Evolutionary conservation across 2,888 invertebrate species (phyloP).

Genomic region (Tanytarsus gracilentus): DNA sequence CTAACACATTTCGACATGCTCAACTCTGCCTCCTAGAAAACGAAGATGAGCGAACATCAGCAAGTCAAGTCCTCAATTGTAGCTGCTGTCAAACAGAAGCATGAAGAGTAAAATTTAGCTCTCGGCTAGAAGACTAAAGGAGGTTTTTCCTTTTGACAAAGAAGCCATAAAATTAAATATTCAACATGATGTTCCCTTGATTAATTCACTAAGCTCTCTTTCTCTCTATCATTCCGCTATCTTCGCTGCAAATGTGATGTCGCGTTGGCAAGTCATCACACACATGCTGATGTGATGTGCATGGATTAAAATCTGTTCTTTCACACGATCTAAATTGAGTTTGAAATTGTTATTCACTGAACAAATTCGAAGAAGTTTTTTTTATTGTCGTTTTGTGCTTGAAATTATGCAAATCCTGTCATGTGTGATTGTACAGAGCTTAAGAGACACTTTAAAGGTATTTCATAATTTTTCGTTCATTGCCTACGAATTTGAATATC

Average conservation of each 20-base stretch:
- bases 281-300: not conserved
- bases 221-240: not conserved
- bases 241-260: too few relatives aligned
- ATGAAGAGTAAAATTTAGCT: not conserved
- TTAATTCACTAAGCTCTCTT: conserved; percentile 9
- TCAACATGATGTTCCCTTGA: conserved; percentile 8
- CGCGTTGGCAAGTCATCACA: conserved; percentile 1
- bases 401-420: conserved; percentile 16
- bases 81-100: not conserved
- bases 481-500: not conserved
- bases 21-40: too few relatives aligned
- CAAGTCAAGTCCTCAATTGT: too few relatives aligned
- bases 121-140: not conserved
- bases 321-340: too few relatives aligned
- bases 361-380: conserved; percentile 13
- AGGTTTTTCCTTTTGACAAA: not conserved
- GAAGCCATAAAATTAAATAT: conserved; percentile 4
- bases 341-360: conserved; percentile 11
- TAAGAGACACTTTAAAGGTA: too few relatives aligned
- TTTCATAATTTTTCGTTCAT: conserved; percentile 2
- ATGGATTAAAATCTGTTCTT: not conserved
- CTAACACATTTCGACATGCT: too few relatives aligned
- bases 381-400: conserved; percentile 15
- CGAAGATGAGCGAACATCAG: too few relatives aligned
- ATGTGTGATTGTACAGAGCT: not conserved